A percentile compares a stretch with the other conserved stretches of the same genome.
phyloP scores from a whole-genome alignment of 2,888 invertebrate species.

The Pachliopta kotzebuea region DNA sequence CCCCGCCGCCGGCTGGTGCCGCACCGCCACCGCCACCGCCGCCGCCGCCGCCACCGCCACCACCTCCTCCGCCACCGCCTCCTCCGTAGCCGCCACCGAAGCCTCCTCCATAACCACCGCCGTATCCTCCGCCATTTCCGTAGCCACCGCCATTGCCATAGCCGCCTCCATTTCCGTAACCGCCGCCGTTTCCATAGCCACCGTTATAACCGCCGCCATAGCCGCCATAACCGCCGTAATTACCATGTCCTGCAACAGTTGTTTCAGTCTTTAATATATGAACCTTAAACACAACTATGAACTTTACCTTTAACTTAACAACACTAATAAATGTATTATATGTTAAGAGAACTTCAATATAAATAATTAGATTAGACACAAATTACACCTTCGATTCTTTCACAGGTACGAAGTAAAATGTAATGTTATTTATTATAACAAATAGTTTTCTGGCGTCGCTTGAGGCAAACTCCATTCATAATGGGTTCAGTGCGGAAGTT shows the following conservation, averaged over 20 bases:
- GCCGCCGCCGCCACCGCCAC: slow-evolving; percentile 34
- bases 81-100: slow-evolving; percentile 35
- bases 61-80: slow-evolving; percentile 34
- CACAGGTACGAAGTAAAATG: background rate
- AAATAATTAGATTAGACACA: background rate
- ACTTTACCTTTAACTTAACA: too few species aligned
- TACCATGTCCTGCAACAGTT: slow-evolving; percentile 22
- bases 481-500: slow-evolving; percentile 1
- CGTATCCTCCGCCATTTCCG: slow-evolving; percentile 27
- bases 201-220: slow-evolving; percentile 24
- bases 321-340: too few species aligned
- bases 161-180: slow-evolving; percentile 16
- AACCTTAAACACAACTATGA: background rate
- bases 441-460: background rate
- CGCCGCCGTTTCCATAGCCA: slow-evolving; percentile 23
- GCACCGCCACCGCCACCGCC: slow-evolving; percentile 34
- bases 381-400: background rate
- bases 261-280: background rate
- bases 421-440: background rate
- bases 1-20: slow-evolving; percentile 36
- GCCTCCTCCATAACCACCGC: slow-evolving; percentile 33
- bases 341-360: background rate
- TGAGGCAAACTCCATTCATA: slow-evolving; percentile 2
- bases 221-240: slow-evolving; percentile 21
- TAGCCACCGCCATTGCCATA: slow-evolving; percentile 29